These are phyloP conservation scores for Meiosimyza platycephala DNA, from an alignment of 2,888 invertebrate genomes.

Conservation along the genomic window DNA sequence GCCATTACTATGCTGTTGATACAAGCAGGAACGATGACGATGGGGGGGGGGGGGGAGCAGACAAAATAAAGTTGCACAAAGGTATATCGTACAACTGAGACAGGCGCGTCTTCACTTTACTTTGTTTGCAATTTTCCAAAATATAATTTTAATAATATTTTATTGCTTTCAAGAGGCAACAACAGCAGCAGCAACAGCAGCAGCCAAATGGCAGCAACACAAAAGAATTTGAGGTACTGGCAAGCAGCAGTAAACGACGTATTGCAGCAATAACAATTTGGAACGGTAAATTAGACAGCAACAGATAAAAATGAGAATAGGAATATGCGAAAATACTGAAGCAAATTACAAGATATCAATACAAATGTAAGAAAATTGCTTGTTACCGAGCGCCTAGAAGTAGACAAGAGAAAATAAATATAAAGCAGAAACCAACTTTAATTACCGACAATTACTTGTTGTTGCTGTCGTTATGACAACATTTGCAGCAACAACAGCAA, in stretches of 20 bases:
- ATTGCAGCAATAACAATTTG: constrained; percentile 48
- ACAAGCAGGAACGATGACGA: not conserved
- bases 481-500: not conserved
- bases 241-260: constrained; percentile 32
- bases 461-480: constrained; percentile 31
- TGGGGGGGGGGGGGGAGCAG: not conserved
- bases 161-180: constrained; percentile 56
- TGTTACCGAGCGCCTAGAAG: not conserved
- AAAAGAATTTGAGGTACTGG: constrained; percentile 14
- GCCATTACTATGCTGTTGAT: not conserved
- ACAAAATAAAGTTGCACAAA: constrained; percentile 21
- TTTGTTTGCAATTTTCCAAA: constrained; percentile 41
- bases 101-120: constrained; percentile 23
- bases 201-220: constrained; percentile 38
- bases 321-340: not conserved
- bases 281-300: constrained; percentile 52
- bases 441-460: constrained; percentile 51
- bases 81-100: not conserved
- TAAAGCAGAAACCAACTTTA: constrained; percentile 45
- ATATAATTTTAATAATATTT: constrained; percentile 65
- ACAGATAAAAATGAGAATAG: constrained; percentile 41
- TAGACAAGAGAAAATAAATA: constrained; percentile 1
- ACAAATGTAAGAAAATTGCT: not conserved
- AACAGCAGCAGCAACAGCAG: constrained; percentile 37
- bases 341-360: constrained; percentile 31